These are phyloP conservation scores for Strigamia crassipes DNA, from an alignment of 2,888 invertebrate species.

Conservation along the genomic window DNA sequence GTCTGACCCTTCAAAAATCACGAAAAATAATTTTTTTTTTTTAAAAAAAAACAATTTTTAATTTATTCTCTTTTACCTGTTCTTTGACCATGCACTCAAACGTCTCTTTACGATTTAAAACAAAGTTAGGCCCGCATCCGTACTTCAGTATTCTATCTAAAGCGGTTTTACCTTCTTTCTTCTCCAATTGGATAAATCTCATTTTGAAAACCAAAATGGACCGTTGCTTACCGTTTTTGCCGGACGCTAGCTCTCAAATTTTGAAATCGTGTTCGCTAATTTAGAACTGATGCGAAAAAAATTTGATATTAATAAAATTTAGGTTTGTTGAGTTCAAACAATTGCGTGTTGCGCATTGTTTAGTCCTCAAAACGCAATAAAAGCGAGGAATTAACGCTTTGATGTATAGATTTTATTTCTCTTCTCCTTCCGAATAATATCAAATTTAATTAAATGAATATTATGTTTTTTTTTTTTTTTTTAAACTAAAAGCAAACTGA, in stretches of 20 bases:
- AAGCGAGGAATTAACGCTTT: neutral
- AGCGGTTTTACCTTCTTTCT: conserved; percentile 25
- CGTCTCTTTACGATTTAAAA: conserved; percentile 18
- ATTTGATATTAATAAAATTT: neutral
- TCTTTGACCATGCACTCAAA: conserved; percentile 19
- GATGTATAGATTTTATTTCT: neutral
- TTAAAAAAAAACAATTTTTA: no score
- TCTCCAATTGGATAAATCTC: neutral
- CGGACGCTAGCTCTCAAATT: conserved; percentile 3
- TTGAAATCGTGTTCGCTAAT: neutral
- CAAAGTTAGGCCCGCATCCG: conserved; percentile 25
- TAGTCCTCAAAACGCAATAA: neutral
- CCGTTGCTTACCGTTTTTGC: neutral
- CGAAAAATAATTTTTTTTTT: neutral
- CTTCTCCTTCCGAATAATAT: neutral
- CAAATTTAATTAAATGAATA: neutral
- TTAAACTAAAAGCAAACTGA: neutral
- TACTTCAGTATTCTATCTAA: conserved; percentile 4
- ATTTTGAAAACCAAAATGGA: neutral
- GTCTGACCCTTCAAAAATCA: neutral
- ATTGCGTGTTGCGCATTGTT: neutral
- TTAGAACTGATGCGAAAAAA: neutral
- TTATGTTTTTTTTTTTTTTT: neutral
- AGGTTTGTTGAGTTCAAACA: neutral
- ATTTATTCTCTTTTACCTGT: neutral